phyloP scores from a whole-genome alignment of 2,888 invertebrate genomes.

The Pyrochroa serraticornis region DNA sequence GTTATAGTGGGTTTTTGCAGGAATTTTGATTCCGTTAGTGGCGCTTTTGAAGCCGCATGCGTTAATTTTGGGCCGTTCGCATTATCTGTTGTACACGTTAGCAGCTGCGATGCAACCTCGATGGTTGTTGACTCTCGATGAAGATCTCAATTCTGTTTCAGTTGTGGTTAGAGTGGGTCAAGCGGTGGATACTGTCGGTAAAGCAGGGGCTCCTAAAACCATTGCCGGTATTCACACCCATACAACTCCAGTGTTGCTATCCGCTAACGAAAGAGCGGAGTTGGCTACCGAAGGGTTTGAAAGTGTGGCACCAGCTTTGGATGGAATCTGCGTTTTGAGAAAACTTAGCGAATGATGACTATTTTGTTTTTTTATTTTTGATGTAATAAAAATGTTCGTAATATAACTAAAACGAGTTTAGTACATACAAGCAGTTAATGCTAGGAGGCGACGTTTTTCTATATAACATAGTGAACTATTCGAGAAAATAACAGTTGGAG shows the following conservation, averaged over 20 bases:
- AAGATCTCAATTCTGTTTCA: conserved; percentile 87
- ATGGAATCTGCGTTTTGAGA: conserved; percentile 97
- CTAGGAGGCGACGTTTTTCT: no score
- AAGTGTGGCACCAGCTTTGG: conserved; percentile 91
- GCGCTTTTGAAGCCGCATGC: conserved; percentile 48
- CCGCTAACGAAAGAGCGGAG: conserved; percentile 96
- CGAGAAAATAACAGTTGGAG: no score
- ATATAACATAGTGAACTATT: no score
- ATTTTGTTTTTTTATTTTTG: no score
- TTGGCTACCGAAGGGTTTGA: conserved; percentile 96
- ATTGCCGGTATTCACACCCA: conserved; percentile 99
- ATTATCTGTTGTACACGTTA: conserved; percentile 91
- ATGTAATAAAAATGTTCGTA: no score
- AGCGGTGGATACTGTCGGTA: conserved; percentile 98
- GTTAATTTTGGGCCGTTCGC: conserved; percentile 83
- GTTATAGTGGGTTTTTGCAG: conserved; percentile 33
- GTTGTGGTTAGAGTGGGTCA: conserved; percentile 90
- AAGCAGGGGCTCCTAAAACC: conserved; percentile 98
- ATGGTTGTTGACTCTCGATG: conserved; percentile 96
- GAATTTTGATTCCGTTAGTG: conserved; percentile 49
- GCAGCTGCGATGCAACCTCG: conserved; percentile 98
- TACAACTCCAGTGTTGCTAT: conserved; percentile 95
- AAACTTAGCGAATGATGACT: conserved; percentile 49
- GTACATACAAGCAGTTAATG: no score
- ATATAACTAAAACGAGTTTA: no score